Base-by-base conservation (phyloP, 2,797 vertebrate genomes). In the Hoplostethus atlanticus region DNA sequence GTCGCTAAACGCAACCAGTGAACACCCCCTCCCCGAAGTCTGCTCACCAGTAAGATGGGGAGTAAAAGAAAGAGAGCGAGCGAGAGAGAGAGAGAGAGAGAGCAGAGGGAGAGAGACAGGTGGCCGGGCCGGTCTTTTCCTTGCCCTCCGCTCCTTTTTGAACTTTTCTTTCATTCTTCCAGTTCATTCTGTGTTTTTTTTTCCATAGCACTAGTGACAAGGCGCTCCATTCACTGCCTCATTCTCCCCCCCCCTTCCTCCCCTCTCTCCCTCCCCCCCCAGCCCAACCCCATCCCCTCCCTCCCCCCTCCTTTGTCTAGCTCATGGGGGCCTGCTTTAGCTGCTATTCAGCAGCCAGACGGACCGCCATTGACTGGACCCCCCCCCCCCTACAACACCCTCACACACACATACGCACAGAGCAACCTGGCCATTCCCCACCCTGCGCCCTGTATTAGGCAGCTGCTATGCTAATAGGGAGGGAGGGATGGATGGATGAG, bases 401-500 rank as follows among this genome's bases (percentile, higher is more conserved):
- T 83, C 90, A 83, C 86, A 92, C 74, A 80, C 90, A 87, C 90
- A 90, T 84, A 91, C 83, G 82, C 88, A 89, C 87, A 86, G 84
- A 89, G 85, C 87, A 93, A 89, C 92, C 92, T 93, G 91, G 91
- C 84, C 86, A 83, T 82, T 92, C 92, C 90, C 90, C 90, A 92
- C 90, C 90, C 92, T 95, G 91, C 95, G 90, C 89, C 86, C 84
- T 84, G 87, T 90, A 92, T 90, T 83, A 88, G 94, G 96, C 97
- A 98, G 97, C 97, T 98, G 96, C 96, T 97, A 98, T 97, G 97
- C 96, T 97, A 97, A 98, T 98, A 92, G 91, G 88, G 91, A 93
- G 91, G 91, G 91, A 94, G 90, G 92, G 84, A 84, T 77, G 87
- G 84, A 84, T 77, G 87, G 85, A 85, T 71, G 85, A 82, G 38